Conservation (phyloP, 2,113 vertebrate genomes). For the Hystrix brachyura region DNA sequence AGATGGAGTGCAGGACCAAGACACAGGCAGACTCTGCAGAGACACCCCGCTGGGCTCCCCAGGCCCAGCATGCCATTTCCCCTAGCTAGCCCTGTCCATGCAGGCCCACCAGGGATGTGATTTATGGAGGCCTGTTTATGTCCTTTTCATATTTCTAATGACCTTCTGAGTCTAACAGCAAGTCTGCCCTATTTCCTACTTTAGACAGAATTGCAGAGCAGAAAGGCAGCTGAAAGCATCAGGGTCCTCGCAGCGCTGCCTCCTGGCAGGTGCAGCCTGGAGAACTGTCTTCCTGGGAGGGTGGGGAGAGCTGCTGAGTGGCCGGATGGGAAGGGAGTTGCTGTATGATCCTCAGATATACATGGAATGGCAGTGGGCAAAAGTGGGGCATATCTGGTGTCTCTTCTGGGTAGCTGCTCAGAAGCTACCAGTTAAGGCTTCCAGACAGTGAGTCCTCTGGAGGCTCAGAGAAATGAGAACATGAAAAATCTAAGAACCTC, state of each 20-base stretch:
- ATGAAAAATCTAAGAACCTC: background rate
- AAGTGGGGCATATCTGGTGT: no score
- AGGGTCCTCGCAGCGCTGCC: background rate
- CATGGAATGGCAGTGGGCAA: background rate
- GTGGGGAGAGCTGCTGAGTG: background rate
- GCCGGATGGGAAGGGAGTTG: no score
- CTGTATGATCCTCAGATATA: background rate
- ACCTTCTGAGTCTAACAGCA: constrained; percentile 3
- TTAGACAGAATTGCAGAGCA: background rate
- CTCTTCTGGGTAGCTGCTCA: background rate
- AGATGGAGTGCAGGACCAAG: background rate
- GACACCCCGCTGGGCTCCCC: background rate
- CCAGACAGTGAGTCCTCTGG: background rate
- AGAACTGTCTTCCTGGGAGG: background rate
- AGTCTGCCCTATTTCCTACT: constrained; percentile 55
- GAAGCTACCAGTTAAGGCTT: background rate
- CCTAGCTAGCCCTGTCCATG: background rate
- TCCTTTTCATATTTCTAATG: constrained; percentile 55
- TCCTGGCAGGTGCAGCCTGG: background rate
- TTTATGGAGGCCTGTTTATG: constrained; percentile 29
- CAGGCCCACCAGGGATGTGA: background rate
- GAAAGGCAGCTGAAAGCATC: background rate
- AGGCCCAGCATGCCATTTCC: background rate
- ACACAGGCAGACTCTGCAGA: background rate
- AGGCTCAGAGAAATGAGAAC: background rate